Percentiles rank a stretch among this genome's conserved stretches.
Conservation (phyloP, 2,888 invertebrate genomes). For the Andrena hattorfiana region DNA sequence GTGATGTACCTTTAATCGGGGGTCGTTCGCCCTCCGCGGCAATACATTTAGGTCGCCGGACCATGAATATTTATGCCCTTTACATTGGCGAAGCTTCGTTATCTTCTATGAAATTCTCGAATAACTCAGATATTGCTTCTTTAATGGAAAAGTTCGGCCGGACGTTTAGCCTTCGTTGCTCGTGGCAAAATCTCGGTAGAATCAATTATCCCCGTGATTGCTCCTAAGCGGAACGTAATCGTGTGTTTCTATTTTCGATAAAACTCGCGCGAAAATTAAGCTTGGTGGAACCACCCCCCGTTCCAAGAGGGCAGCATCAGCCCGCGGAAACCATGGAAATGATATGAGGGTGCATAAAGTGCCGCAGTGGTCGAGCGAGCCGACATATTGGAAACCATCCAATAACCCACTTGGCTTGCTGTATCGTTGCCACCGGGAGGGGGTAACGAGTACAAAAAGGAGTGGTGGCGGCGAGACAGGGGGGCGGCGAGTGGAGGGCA, state of each 20-base stretch:
- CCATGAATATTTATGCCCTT: slow-evolving; percentile 46
- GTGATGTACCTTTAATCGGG: slow-evolving; percentile 4
- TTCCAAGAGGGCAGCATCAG: background rate
- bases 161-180: background rate
- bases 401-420: slow-evolving; percentile 71
- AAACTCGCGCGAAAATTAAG: slow-evolving; percentile 29
- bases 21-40: background rate
- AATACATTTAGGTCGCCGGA: slow-evolving; percentile 15
- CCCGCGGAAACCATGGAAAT: slow-evolving; percentile 62
- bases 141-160: slow-evolving; percentile 16
- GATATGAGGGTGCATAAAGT: slow-evolving; percentile 67
- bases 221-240: no score
- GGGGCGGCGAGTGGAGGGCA: background rate
- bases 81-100: slow-evolving; percentile 14
- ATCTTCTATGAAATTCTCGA: slow-evolving; percentile 18
- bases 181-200: background rate
- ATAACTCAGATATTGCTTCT: slow-evolving; percentile 23
- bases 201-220: no score
- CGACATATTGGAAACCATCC: slow-evolving; percentile 74
- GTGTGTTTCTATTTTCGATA: no score
- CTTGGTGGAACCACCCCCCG: background rate
- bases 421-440: slow-evolving; percentile 56
- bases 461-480: background rate
- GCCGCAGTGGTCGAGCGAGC: slow-evolving; percentile 67
- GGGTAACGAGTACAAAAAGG: slow-evolving; percentile 57